phyloP scores from a whole-genome alignment of 2,888 invertebrate species.

The Loripinus fragilis region DNA sequence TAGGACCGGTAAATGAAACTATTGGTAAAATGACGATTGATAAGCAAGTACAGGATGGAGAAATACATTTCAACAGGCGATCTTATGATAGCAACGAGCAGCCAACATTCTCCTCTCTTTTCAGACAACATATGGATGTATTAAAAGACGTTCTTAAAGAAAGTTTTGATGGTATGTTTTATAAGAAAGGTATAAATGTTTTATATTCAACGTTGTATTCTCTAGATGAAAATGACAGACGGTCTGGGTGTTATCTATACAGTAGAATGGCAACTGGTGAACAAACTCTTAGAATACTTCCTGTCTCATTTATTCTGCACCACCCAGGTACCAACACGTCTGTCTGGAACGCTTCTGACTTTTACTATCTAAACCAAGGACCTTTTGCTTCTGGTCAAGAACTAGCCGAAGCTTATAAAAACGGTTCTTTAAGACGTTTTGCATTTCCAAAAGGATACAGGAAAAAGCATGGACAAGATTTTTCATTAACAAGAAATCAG shows the following conservation, averaged over 20 bases:
- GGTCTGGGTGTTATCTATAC: constrained; percentile 37
- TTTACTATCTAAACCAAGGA: constrained; percentile 64
- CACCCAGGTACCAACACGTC: constrained; percentile 45
- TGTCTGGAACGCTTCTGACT: constrained; percentile 57
- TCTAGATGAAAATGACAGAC: constrained; percentile 34
- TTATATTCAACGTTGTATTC: constrained; percentile 34
- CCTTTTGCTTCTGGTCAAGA: constrained; percentile 52
- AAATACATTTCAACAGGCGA: constrained; percentile 54
- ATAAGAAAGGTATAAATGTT: constrained; percentile 20
- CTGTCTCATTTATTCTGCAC: constrained; percentile 56
- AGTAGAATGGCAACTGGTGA: constrained; percentile 25
- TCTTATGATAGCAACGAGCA: constrained; percentile 48
- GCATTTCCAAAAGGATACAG: constrained; percentile 47
- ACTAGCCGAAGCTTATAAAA: constrained; percentile 48
- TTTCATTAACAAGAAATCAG: constrained; percentile 27
- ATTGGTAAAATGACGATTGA: constrained; percentile 26
- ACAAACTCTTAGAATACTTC: constrained; percentile 49
- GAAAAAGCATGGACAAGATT: constrained; percentile 12
- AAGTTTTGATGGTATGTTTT: constrained; percentile 60
- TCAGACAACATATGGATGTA: constrained; percentile 20
- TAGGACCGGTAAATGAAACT: constrained; percentile 55
- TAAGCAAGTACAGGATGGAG: constrained; percentile 38
- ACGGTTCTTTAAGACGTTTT: constrained; percentile 44
- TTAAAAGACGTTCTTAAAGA: constrained; percentile 47
- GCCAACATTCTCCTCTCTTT: constrained; percentile 3